Evolutionary conservation across 2,113 vertebrate species (phyloP).

Genomic region (Ailurus styani): DNA sequence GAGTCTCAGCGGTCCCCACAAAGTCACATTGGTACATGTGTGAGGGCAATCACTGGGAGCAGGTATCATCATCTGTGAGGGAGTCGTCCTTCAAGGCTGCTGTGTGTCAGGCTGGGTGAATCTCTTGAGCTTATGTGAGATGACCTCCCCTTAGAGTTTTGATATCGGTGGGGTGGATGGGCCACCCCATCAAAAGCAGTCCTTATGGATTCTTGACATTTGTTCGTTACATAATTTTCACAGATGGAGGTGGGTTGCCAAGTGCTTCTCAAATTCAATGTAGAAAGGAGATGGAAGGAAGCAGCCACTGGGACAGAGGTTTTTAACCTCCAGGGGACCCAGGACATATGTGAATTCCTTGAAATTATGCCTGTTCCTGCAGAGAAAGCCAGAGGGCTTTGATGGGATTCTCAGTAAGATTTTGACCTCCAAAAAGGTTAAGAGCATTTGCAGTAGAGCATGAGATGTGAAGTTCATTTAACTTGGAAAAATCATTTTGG

Average conservation of each 20-base stretch:
- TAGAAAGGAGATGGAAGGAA: slow-evolving; percentile 25
- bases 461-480: not conserved
- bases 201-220: not conserved
- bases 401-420: not conserved
- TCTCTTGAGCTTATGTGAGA: not conserved
- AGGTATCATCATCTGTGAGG: slow-evolving; percentile 63
- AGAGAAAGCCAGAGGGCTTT: not conserved
- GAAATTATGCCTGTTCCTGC: not conserved
- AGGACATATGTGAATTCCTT: not conserved
- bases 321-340: not conserved
- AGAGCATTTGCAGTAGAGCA: not conserved
- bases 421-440: not conserved
- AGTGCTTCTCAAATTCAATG: not conserved
- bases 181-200: not conserved
- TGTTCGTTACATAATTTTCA: not conserved
- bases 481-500: not conserved
- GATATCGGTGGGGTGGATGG: fast-evolving
- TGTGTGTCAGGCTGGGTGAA: slow-evolving; percentile 53
- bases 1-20: slow-evolving; percentile 79
- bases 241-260: not conserved
- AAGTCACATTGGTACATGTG: slow-evolving; percentile 78
- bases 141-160: slow-evolving; percentile 13
- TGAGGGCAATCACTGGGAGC: slow-evolving; percentile 68
- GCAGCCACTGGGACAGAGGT: not conserved
- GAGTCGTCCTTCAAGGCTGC: slow-evolving; percentile 54